Percentiles rank a stretch among this genome's conserved stretches.
Conservation (phyloP, 2,888 invertebrate genomes). For the Campaea margaritaria region DNA sequence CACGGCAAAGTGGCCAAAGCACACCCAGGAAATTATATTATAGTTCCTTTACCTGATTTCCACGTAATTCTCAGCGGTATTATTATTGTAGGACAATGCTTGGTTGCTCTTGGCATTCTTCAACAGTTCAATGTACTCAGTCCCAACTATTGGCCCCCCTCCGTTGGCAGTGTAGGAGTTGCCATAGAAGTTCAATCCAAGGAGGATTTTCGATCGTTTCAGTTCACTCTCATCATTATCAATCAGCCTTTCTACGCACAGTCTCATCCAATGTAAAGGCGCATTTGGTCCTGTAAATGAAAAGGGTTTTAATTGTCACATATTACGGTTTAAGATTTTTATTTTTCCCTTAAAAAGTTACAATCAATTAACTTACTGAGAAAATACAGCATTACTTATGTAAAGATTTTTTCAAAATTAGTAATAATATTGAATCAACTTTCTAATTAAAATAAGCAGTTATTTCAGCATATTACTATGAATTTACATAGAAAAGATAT, state of each 20-base stretch:
- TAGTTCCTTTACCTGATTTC: conserved; percentile 89
- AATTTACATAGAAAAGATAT: no score
- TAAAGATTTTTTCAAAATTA: no score
- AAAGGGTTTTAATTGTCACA: not conserved
- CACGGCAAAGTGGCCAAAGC: no score
- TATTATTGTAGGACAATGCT: conserved; percentile 89
- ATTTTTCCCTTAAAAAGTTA: no score
- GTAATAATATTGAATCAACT: no score
- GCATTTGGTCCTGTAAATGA: conserved; percentile 91
- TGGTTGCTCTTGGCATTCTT: conserved; percentile 89
- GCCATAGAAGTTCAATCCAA: conserved; percentile 97
- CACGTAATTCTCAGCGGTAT: conserved; percentile 93
- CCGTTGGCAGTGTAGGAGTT: conserved; percentile 93
- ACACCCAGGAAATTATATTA: not conserved
- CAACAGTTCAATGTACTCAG: conserved; percentile 91
- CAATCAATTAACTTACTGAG: no score
- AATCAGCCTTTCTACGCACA: conserved; percentile 90
- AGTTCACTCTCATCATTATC: conserved; percentile 84
- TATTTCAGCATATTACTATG: no score
- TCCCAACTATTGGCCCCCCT: conserved; percentile 92
- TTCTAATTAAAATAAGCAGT: no score
- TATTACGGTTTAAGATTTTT: no score
- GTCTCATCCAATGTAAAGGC: conserved; percentile 92
- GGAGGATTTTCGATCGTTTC: conserved; percentile 91
- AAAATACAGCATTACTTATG: no score